A percentile compares a stretch with the other conserved stretches of the same genome.
Evolutionary conservation across 2,797 vertebrate species (phyloP).

Genomic region (Aphelocoma californica): DNA sequence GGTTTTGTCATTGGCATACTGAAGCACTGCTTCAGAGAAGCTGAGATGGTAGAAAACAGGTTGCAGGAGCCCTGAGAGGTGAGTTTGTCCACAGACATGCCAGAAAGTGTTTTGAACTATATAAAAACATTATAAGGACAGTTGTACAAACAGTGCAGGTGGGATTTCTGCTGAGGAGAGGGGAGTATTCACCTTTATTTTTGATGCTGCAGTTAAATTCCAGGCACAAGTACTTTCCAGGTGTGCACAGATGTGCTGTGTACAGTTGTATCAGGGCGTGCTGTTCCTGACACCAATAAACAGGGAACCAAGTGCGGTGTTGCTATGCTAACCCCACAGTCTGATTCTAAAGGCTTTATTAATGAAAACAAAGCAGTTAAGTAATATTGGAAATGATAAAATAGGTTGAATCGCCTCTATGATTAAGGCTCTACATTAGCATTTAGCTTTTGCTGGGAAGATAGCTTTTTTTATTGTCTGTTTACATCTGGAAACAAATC

Average conservation of each 20-base stretch:
- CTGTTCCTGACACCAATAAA: neutral
- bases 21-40: neutral
- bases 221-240: neutral
- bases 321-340: constrained; percentile 4
- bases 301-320: neutral
- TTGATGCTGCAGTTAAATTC: neutral
- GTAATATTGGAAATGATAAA: constrained; percentile 50
- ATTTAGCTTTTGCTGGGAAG: neutral
- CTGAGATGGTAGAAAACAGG: neutral
- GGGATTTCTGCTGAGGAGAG: neutral
- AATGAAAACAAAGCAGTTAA: constrained; percentile 62
- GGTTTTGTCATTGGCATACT: neutral
- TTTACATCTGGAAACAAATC: constrained; percentile 39
- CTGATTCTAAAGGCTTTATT: constrained; percentile 38
- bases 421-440: neutral
- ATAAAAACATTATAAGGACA: neutral
- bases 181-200: neutral
- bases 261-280: neutral
- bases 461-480: neutral
- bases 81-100: neutral
- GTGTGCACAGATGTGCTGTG: neutral
- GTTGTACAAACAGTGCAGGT: neutral
- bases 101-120: neutral
- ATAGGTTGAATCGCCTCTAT: constrained; percentile 23
- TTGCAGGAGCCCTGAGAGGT: neutral